A percentile compares a stretch with the other conserved stretches of the same genome.
phyloP scores from a whole-genome alignment of 2,888 invertebrate genomes.

The Polyommatus iphigenia region DNA sequence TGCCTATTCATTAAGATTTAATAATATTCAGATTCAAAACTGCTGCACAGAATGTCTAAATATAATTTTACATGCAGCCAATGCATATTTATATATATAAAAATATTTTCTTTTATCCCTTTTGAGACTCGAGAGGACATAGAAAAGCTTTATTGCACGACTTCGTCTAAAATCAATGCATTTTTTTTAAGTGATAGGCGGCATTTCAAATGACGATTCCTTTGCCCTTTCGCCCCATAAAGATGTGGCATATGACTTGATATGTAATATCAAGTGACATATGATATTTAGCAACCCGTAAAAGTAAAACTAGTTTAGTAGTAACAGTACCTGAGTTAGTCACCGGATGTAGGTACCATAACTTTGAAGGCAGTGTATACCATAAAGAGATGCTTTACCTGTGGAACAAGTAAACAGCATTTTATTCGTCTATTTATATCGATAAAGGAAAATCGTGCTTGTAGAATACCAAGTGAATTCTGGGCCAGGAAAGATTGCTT shows the following conservation, averaged over 20 bases:
- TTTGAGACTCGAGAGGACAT: not conserved
- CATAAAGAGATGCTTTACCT: slow-evolving; percentile 35
- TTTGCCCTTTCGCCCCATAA: not conserved
- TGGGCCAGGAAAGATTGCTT: not conserved
- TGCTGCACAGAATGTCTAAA: not conserved
- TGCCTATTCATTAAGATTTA: too few relatives aligned
- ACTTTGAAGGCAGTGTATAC: not conserved
- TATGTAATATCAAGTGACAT: not conserved
- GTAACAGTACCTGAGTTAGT: slow-evolving; percentile 19
- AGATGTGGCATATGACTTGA: not conserved
- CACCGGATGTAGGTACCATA: slow-evolving; percentile 34
- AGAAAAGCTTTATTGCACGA: too few relatives aligned
- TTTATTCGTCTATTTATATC: slow-evolving; percentile 9
- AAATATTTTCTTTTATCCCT: too few relatives aligned
- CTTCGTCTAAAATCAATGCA: too few relatives aligned
- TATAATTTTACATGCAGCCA: not conserved
- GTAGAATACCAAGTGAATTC: not conserved
- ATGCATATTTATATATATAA: not conserved
- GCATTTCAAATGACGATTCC: not conserved
- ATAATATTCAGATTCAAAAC: not conserved
- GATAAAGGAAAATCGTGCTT: not conserved
- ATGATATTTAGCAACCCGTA: not conserved
- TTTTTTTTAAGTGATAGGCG: not conserved
- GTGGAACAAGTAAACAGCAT: slow-evolving; percentile 22
- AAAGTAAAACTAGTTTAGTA: slow-evolving; percentile 1